Evolutionary conservation across 2,797 vertebrate species (phyloP), one percentile per base, ranked within the genome.

Genomic region (Xiphophorus birchmanni): DNA sequence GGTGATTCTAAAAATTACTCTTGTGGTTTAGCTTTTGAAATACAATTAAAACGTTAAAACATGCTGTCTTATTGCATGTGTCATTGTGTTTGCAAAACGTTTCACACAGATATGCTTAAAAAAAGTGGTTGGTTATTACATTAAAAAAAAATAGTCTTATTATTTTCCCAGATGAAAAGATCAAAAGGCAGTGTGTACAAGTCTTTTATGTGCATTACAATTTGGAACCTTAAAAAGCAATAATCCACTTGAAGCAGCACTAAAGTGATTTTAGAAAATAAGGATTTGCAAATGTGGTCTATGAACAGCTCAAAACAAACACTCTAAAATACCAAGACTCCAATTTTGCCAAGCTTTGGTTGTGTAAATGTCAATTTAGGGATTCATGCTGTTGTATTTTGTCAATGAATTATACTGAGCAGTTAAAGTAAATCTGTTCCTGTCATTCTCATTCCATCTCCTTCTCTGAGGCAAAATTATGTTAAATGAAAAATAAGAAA

Each of bases 181-280:
- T 17, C 72, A 45, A 79, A 84, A 7, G 78, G 9, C 58, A 40
- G 45, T 77, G 37, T 82, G 60, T 52, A 73, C 5, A 37, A 72
- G 29, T 67, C 17, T 50, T 74, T 78, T 74, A 78, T 86, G 60
- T 65, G 72, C 26, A 77, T 80, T 56, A 63, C 73, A 74, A 81
- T 85, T 47, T 76, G 11, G 83, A 80, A 87, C 83, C 73, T 82
- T 84, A 65, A 80, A 85, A 86, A 75, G 78, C 82, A 82, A 71
- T 67, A 81, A 87, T 87, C 72, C 80, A 85, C 80, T 88, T 74
- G 17, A 81, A 73, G 80, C 73, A 42, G 50, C 37, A 69, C 67
- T 74, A 79, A 89, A 91, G 85, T 65, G 82, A 86, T 90, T 90
- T 74, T 73, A 76, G 84, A 83, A 78, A 72, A 76, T 58, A 58